Evolutionary conservation across 2,797 vertebrate genomes (phyloP), one percentile per base, ranked within the genome.

Genomic region (Etheostoma perlongum): DNA sequence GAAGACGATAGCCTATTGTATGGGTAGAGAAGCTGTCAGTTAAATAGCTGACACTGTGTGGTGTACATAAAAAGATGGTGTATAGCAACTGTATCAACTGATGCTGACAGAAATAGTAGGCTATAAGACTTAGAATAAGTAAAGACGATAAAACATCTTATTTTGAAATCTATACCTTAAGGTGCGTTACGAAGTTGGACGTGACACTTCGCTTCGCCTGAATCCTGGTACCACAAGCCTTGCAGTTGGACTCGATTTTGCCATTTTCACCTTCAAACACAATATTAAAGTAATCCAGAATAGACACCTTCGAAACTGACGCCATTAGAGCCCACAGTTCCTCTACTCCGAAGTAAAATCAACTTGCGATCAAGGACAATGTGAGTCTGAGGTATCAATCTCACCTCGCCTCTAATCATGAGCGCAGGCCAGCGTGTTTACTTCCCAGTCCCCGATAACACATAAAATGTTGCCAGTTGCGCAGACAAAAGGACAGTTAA

Each of bases 211-310:
- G 86, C 81, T 96, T 96, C 78, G 95, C 95, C 90, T 96, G 95
- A 76, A 96, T 96, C 69, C 95, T 91, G 71, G 95, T 96, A 49
- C 95, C 95, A 79, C 95, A 96, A 21, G 95, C 94, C 88, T 96
- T 96, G 81, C 95, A 96, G 83, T 96, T 96, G 52, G 95, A 95
- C 88, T 96, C 95, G 86, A 96, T 96, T 86, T 96, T 96, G 10
- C 95, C 95, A 95, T 96, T 96, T 85, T 96, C 95, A 6, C 95
- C 95, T 81, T 96, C 95, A 68, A 95, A 96, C 58, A 96, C 95
- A 85, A 96, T 96, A 78, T 95, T 95, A 88, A 96, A 96, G 89
- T 96, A 96, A 92, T 96, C 95, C 92, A 96, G 89, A 66, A 96
- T 96, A 67, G 95, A 96, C 71, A 96, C 95, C 91, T 95, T 95